A percentile compares a stretch with the other conserved stretches of the same genome.
Evolutionary conservation across 2,797 vertebrate species (phyloP).

Genomic region (Mormyrus hasselquistii): DNA sequence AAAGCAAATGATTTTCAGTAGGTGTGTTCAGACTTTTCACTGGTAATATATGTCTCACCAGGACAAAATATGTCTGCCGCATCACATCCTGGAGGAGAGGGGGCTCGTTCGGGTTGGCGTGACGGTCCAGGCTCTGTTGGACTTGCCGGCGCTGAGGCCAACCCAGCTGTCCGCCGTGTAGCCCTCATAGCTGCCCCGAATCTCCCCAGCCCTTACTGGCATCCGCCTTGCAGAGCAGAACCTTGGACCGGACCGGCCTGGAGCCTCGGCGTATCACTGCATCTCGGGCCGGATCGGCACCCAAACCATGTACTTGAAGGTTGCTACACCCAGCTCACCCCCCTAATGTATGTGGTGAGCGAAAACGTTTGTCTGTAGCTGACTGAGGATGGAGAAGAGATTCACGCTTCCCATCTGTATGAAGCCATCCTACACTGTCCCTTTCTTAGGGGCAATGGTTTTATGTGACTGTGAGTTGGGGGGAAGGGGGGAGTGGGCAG

Average conservation of each 20-base stretch:
- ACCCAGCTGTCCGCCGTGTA: slow-evolving; percentile 81
- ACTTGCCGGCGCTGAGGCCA: slow-evolving; percentile 72
- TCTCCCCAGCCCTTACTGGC: neutral
- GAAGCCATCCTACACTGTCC: slow-evolving; percentile 47
- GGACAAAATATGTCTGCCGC: slow-evolving; percentile 94
- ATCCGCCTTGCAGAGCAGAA: neutral
- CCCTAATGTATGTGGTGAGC: neutral
- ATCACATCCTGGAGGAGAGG: slow-evolving; percentile 94
- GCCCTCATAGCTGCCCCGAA: slow-evolving; percentile 20
- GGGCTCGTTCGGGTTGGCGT: slow-evolving; percentile 89
- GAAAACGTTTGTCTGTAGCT: slow-evolving; percentile 28
- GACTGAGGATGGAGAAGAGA: slow-evolving; percentile 52
- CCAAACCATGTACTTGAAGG: neutral
- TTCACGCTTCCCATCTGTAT: slow-evolving; percentile 46
- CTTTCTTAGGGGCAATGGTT: neutral
- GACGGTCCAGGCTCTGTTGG: slow-evolving; percentile 91
- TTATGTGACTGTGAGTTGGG: neutral
- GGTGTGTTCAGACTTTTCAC: neutral
- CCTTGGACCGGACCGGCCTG: slow-evolving; percentile 8
- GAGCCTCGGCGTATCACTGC: slow-evolving; percentile 43
- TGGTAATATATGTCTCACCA: slow-evolving; percentile 36
- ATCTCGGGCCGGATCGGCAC: neutral
- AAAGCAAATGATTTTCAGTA: neutral
- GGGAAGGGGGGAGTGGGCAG: neutral
- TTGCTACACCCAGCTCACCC: neutral